phyloP scores from a whole-genome alignment of 2,797 vertebrate species.

The Gymnothorax javanicus region DNA sequence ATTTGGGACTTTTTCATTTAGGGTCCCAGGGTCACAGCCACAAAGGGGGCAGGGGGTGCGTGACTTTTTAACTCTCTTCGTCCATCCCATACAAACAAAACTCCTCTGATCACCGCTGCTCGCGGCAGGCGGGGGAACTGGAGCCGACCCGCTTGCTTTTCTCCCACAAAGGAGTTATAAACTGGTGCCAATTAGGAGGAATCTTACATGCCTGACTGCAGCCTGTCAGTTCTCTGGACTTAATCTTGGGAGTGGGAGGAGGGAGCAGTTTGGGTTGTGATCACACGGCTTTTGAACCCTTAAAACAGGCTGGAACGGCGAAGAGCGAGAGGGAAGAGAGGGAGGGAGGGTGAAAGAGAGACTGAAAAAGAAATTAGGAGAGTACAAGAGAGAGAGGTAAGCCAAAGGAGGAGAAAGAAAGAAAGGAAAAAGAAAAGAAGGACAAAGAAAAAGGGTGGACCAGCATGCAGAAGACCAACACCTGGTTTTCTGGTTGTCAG shows the following conservation, averaged over 20 bases:
- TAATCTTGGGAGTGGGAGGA: not conserved
- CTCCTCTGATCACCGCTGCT: not conserved
- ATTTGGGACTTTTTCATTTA: conserved; percentile 14
- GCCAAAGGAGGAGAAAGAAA: not conserved
- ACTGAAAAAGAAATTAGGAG: not conserved
- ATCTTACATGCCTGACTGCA: conserved; percentile 32
- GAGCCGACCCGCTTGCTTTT: not conserved
- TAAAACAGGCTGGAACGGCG: not conserved
- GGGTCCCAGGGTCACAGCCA: not conserved
- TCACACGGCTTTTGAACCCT: not conserved
- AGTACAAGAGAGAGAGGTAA: not conserved
- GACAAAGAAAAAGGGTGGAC: not conserved
- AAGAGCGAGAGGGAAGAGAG: not conserved
- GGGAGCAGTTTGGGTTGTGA: not conserved
- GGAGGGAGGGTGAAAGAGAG: not conserved
- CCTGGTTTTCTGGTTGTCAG: conserved; percentile 18
- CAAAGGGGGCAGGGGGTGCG: not conserved
- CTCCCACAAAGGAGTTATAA: conserved; percentile 20
- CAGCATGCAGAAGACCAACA: not conserved
- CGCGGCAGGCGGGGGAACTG: not conserved
- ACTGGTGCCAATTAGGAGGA: conserved; percentile 30
- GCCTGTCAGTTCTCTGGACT: conserved; percentile 23
- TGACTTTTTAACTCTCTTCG: conserved; percentile 9
- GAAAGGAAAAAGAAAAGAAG: not conserved
- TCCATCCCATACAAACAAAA: conserved; percentile 8